These are phyloP conservation scores for Rostratula benghalensis DNA, from an alignment of 2,113 vertebrate species.

Conservation along the genomic window DNA sequence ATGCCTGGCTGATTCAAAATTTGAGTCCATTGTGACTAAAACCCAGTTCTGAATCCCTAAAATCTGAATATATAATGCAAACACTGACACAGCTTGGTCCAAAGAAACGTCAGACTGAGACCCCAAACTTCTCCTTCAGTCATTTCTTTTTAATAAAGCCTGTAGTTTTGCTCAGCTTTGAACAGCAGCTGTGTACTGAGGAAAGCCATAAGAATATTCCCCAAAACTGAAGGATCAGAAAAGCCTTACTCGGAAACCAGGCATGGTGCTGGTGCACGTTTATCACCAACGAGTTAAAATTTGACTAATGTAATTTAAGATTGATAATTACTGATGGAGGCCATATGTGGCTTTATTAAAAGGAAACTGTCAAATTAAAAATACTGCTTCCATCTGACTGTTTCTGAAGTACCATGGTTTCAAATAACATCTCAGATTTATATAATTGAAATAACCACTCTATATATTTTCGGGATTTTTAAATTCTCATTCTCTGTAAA, in stretches of 20 bases:
- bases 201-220: not conserved
- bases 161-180: not conserved
- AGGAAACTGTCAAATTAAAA: not conserved
- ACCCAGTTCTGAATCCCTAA: not conserved
- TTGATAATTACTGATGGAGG: constrained; percentile 31
- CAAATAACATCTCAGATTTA: not conserved
- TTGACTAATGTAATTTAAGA: not conserved
- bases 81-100: not conserved
- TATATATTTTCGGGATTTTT: not conserved
- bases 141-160: not conserved
- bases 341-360: constrained; percentile 13
- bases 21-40: not conserved
- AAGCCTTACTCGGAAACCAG: constrained; percentile 3
- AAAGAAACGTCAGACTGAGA: not conserved
- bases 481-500: not conserved
- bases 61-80: not conserved
- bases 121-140: not conserved
- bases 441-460: not conserved
- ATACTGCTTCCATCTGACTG: not conserved
- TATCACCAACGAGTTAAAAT: not conserved
- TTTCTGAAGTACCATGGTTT: not conserved
- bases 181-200: not conserved
- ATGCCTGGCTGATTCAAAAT: not conserved
- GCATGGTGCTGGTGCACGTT: not conserved
- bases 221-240: not conserved